These are phyloP conservation scores for Corythoichthys haematopterus DNA, from an alignment of 2,113 vertebrate genomes.

Conservation along the genomic window DNA sequence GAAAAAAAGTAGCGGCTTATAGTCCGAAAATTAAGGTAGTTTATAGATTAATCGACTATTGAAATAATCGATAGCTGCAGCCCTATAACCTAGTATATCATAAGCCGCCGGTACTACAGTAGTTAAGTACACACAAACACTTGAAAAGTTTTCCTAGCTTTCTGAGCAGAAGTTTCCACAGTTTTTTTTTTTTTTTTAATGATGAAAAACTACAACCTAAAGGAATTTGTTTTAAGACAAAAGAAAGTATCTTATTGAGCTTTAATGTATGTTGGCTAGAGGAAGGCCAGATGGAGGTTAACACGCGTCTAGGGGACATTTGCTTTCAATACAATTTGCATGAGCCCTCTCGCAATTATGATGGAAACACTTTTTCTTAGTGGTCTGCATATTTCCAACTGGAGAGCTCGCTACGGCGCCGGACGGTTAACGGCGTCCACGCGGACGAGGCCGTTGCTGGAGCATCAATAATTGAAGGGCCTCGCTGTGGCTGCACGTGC, in stretches of 20 bases:
- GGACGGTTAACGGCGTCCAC: constrained; percentile 70
- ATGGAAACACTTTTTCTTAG: constrained; percentile 55
- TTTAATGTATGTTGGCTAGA: constrained; percentile 6
- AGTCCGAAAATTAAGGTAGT: too few relatives aligned
- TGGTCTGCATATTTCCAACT: neutral
- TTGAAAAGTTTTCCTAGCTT: too few relatives aligned
- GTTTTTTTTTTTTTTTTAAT: too few relatives aligned
- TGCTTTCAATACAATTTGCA: constrained; percentile 40
- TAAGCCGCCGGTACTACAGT: too few relatives aligned
- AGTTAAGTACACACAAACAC: too few relatives aligned
- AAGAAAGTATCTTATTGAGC: neutral
- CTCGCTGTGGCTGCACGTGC: constrained; percentile 28
- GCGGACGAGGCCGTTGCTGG: constrained; percentile 42
- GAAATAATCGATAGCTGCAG: too few relatives aligned
- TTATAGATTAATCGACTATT: too few relatives aligned
- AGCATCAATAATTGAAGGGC: constrained; percentile 68
- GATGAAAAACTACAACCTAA: too few relatives aligned
- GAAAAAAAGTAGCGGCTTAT: too few relatives aligned
- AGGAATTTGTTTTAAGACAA: neutral
- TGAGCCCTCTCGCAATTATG: too few relatives aligned
- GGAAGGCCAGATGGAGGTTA: constrained; percentile 45
- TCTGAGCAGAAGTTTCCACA: too few relatives aligned
- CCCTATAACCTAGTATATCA: too few relatives aligned
- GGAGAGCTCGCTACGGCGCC: constrained; percentile 26
- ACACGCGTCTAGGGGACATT: constrained; percentile 34